phyloP scores from a whole-genome alignment of 2,888 invertebrate species.

The Apodemia mormo region DNA sequence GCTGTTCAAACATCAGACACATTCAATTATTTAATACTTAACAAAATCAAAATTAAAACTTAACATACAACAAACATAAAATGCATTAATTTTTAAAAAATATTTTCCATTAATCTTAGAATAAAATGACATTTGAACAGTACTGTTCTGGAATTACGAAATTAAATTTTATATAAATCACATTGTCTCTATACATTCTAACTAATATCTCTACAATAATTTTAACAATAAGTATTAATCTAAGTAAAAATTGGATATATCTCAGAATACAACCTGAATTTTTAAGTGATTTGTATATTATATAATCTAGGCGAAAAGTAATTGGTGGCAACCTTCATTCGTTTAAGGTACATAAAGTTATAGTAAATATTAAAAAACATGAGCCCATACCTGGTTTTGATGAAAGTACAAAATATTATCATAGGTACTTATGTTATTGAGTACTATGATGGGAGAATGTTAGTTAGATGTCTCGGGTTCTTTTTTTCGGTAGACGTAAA shows the following conservation, averaged over 20 bases:
- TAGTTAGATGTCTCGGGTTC: too few species aligned
- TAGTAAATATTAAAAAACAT: too few species aligned
- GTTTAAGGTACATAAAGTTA: too few species aligned
- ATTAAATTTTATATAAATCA: constrained; percentile 34
- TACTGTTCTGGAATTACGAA: constrained; percentile 41
- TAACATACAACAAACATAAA: constrained; percentile 41
- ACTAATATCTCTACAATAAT: constrained; percentile 22
- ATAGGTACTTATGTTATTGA: too few species aligned
- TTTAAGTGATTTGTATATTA: too few species aligned
- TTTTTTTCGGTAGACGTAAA: too few species aligned
- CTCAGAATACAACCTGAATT: background rate
- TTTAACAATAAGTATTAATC: constrained; percentile 15
- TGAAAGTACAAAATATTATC: too few species aligned
- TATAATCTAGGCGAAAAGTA: too few species aligned
- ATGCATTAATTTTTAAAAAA: constrained; percentile 42
- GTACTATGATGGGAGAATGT: too few species aligned
- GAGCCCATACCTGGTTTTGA: too few species aligned
- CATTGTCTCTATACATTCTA: constrained; percentile 22
- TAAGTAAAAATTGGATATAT: constrained; percentile 19
- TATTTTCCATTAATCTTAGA: background rate
- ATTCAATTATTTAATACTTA: constrained; percentile 23
- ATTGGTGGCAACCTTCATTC: too few species aligned
- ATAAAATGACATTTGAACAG: constrained; percentile 33
- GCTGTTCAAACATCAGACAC: constrained; percentile 44
- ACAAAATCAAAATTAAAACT: constrained; percentile 39